Conservation (phyloP, 1,140 invertebrate genomes). For the Neodiprion virginianus region DNA sequence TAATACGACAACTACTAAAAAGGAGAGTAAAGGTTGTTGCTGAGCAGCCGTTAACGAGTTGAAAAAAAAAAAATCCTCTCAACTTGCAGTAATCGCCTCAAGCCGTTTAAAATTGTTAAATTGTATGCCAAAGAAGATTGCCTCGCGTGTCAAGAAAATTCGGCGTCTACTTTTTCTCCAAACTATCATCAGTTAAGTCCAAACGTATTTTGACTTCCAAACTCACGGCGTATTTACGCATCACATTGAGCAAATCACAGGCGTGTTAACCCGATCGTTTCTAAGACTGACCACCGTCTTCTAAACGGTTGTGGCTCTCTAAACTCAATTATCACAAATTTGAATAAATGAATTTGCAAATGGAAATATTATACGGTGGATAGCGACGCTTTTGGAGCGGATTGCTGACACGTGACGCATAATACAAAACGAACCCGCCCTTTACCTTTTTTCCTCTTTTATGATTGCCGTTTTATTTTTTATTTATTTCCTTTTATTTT, state of each 20-base stretch:
- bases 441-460: not conserved
- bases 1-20: too few species aligned
- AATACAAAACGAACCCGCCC: not conserved
- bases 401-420: not conserved
- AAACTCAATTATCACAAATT: not conserved
- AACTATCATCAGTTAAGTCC: too few species aligned
- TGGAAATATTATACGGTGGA: not conserved
- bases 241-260: not conserved
- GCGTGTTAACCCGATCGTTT: not conserved
- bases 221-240: not conserved
- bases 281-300: not conserved
- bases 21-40: not conserved
- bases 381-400: not conserved
- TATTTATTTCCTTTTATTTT: not conserved
- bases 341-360: constrained; percentile 3
- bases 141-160: not conserved
- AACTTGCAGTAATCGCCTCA: not conserved
- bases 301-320: not conserved
- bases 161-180: too few species aligned
- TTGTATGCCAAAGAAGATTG: not conserved
- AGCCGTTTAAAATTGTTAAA: constrained; percentile 1
- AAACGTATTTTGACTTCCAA: too few species aligned
- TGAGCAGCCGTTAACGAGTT: not conserved
- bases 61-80: not conserved
- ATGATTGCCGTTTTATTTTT: not conserved